A percentile compares a stretch with the other conserved stretches of the same genome.
phyloP scores from a whole-genome alignment of 2,888 invertebrate species.

The Nemurella pictetii region DNA sequence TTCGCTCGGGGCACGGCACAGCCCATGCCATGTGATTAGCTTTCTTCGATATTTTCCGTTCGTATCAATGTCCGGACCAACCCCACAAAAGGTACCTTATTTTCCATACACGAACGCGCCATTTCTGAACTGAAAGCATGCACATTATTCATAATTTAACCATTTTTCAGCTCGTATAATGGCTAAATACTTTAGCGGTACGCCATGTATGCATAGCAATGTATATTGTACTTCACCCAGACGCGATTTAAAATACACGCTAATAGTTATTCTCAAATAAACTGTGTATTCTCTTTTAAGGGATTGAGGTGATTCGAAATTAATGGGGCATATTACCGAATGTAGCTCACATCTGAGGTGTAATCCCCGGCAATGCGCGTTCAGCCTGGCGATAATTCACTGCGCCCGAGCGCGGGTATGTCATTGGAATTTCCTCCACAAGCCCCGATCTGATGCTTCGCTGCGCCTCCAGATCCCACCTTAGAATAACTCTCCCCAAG shows the following conservation, averaged over 20 bases:
- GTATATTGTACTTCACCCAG: background rate
- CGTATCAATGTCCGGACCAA: background rate
- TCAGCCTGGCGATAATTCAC: slow-evolving; percentile 19
- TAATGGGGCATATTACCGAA: background rate
- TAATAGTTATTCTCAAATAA: background rate
- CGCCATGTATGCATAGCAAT: background rate
- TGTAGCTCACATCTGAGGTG: slow-evolving; percentile 10
- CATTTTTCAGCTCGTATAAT: background rate
- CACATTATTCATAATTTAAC: slow-evolving; percentile 2
- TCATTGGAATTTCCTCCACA: slow-evolving; percentile 38
- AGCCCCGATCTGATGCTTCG: slow-evolving; percentile 35
- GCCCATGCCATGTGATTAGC: background rate
- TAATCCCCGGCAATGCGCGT: background rate
- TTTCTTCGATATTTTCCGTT: background rate
- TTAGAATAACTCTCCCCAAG: slow-evolving; percentile 7
- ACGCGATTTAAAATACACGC: background rate
- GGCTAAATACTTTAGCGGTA: background rate
- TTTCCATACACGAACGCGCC: too few relatives aligned
- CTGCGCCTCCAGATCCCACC: slow-evolving; percentile 5
- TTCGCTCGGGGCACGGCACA: background rate
- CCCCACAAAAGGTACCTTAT: background rate
- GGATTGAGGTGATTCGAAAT: background rate
- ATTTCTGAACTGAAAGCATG: too few relatives aligned
- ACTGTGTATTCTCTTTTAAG: background rate
- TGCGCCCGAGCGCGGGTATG: slow-evolving; percentile 25